These are phyloP conservation scores for Scaptomyza flava DNA, from an alignment of 2,888 invertebrate species.

Conservation along the genomic window DNA sequence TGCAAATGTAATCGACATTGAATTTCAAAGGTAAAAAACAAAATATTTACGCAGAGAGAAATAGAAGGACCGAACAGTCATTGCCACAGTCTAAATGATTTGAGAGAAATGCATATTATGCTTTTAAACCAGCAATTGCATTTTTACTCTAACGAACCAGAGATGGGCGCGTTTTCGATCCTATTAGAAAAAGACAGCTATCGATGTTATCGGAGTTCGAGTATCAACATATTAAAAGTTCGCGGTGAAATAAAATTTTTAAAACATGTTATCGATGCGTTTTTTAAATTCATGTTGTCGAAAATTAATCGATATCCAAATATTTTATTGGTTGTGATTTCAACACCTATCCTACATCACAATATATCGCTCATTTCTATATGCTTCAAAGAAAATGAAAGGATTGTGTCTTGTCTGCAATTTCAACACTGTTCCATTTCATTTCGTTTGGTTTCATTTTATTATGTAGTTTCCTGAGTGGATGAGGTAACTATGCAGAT, in stretches of 20 bases:
- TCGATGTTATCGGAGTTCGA: too few relatives aligned
- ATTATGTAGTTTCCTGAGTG: constrained; percentile 2
- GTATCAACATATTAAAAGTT: background rate
- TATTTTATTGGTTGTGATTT: background rate
- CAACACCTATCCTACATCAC: too few relatives aligned
- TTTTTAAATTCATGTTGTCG: background rate
- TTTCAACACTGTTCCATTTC: constrained; percentile 8
- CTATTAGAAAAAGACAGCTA: too few relatives aligned
- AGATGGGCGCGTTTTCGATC: too few relatives aligned
- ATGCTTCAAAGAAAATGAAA: background rate
- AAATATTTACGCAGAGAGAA: constrained; percentile 33
- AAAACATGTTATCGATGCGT: background rate
- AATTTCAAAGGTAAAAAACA: constrained; percentile 34
- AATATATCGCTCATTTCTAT: background rate
- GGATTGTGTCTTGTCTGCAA: background rate
- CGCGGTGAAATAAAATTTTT: too few relatives aligned
- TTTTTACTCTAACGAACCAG: too few relatives aligned
- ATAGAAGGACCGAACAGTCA: background rate
- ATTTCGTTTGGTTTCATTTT: constrained; percentile 15
- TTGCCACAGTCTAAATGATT: constrained; percentile 10
- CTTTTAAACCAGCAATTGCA: constrained; percentile 2
- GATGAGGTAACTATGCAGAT: background rate
- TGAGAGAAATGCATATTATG: constrained; percentile 38
- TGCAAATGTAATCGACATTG: constrained; percentile 33
- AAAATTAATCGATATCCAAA: background rate